phyloP scores from a whole-genome alignment of 2,797 vertebrate genomes.

The Poecilia wingei region DNA sequence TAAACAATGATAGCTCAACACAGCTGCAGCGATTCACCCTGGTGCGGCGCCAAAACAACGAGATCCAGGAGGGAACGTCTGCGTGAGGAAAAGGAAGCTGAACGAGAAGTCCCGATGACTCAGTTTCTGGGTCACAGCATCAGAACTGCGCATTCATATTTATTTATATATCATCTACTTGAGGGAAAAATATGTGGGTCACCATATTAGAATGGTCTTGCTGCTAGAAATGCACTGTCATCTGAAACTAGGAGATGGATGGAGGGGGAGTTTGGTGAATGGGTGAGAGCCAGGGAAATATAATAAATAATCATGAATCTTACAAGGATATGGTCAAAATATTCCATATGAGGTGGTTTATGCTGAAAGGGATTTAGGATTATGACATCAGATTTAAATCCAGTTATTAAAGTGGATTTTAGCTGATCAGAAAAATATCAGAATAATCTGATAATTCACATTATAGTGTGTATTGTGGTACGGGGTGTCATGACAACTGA shows the following conservation, averaged over 20 bases:
- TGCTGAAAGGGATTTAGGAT: not conserved
- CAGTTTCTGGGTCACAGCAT: slow-evolving; percentile 44
- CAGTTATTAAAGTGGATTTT: not conserved
- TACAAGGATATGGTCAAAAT: not conserved
- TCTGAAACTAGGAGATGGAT: not conserved
- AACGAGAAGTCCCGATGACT: slow-evolving; percentile 16
- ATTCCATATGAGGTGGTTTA: not conserved
- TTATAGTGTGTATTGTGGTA: not conserved
- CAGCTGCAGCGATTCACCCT: slow-evolving; percentile 8
- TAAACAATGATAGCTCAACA: slow-evolving; percentile 14
- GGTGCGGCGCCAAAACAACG: not conserved
- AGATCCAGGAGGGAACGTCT: slow-evolving; percentile 7
- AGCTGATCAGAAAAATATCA: not conserved
- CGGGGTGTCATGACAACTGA: not conserved
- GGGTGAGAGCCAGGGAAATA: not conserved
- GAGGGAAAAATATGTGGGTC: slow-evolving; percentile 35
- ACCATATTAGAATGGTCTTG: slow-evolving; percentile 1
- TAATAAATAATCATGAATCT: not conserved
- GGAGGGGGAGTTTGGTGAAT: not conserved
- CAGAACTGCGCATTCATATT: slow-evolving; percentile 1
- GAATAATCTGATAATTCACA: not conserved
- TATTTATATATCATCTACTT: slow-evolving; percentile 10
- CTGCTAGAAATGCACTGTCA: not conserved
- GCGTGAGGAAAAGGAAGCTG: slow-evolving; percentile 7
- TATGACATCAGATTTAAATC: not conserved